Percentiles rank a stretch among this genome's conserved stretches.
Conservation (phyloP, 2,113 vertebrate species). For the Sarotherodon lohbergeri region DNA sequence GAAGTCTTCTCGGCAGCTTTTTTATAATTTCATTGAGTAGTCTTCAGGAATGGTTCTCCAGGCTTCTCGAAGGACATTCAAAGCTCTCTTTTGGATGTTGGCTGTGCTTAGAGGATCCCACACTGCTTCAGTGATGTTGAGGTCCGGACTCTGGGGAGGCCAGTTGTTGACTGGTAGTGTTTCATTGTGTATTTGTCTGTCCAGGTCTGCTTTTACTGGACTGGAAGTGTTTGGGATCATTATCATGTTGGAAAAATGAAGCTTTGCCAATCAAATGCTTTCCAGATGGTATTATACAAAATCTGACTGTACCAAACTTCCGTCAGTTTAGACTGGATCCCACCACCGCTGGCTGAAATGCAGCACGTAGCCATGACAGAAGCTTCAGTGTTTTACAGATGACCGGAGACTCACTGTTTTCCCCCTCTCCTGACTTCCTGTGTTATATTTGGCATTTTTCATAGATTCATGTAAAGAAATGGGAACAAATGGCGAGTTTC, state of each 20-base stretch:
- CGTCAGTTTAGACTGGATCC: no score
- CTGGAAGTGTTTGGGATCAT: neutral
- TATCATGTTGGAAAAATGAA: neutral
- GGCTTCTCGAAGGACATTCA: fast-evolving
- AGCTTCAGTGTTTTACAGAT: no score
- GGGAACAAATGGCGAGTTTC: neutral
- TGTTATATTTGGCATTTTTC: no score
- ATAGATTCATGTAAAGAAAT: no score
- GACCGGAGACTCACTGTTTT: no score
- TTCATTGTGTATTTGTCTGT: neutral
- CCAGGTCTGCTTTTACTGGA: neutral
- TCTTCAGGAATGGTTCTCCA: neutral
- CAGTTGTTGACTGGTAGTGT: neutral
- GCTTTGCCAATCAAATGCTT: neutral
- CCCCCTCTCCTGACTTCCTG: no score
- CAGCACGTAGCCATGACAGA: no score
- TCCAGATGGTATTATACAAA: neutral
- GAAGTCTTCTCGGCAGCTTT: neutral
- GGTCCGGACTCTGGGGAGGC: fast-evolving
- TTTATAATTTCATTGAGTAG: neutral
- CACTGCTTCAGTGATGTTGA: neutral
- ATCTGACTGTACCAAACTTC: no score
- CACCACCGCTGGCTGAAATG: no score
- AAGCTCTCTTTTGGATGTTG: neutral
- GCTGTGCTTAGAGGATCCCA: neutral